A percentile compares a stretch with the other conserved stretches of the same genome.
phyloP scores from a whole-genome alignment of 2,888 invertebrate genomes.

The Oscheius sp. region DNA sequence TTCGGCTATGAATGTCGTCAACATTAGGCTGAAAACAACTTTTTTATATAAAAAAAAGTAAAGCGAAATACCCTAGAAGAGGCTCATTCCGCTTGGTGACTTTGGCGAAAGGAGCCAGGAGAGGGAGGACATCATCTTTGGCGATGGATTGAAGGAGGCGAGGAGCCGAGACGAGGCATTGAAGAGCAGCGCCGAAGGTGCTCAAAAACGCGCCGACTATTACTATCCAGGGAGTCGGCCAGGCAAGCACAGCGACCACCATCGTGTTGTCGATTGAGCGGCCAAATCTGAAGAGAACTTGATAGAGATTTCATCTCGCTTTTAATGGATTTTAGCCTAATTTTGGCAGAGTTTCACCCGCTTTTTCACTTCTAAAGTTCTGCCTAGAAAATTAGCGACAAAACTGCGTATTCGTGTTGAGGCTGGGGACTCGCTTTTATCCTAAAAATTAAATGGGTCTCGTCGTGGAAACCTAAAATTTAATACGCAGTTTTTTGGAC shows the following conservation, averaged over 20 bases:
- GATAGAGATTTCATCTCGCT: background rate
- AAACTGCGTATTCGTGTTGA: too few species aligned
- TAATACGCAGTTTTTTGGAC: too few species aligned
- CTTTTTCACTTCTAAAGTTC: background rate
- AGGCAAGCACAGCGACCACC: constrained; percentile 95
- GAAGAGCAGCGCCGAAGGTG: constrained; percentile 95
- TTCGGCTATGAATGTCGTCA: constrained; percentile 79
- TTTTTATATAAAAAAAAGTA: too few species aligned
- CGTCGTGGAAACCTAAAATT: too few species aligned
- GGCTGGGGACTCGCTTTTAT: too few species aligned
- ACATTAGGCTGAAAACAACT: constrained; percentile 77
- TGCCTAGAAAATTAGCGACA: too few species aligned
- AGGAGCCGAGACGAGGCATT: constrained; percentile 80
- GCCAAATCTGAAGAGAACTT: constrained; percentile 90
- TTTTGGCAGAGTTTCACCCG: background rate
- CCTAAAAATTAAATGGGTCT: too few species aligned
- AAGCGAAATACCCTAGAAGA: constrained; percentile 78
- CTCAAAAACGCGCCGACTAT: constrained; percentile 95
- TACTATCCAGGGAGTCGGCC: constrained; percentile 99
- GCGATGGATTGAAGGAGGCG: constrained; percentile 87
- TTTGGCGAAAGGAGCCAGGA: constrained; percentile 88
- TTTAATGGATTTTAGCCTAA: background rate
- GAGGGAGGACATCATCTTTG: constrained; percentile 95
- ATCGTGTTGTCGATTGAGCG: constrained; percentile 93
- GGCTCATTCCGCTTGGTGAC: constrained; percentile 97